These are phyloP conservation scores for Therioaphis trifolii DNA, from an alignment of 2,888 invertebrate species.

Conservation along the genomic window DNA sequence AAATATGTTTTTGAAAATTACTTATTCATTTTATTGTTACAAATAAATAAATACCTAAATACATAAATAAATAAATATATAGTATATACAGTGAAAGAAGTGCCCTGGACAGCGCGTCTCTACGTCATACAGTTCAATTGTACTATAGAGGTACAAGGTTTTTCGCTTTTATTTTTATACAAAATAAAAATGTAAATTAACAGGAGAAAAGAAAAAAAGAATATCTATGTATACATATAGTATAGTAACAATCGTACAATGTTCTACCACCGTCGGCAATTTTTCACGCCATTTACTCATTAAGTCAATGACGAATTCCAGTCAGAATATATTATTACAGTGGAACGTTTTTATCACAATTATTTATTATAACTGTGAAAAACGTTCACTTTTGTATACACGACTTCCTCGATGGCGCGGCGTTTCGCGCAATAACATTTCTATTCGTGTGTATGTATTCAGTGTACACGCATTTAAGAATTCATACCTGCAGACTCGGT, in stretches of 20 bases:
- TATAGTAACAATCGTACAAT: not conserved
- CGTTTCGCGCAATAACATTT: not conserved
- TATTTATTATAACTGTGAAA: constrained; percentile 35
- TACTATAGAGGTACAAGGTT: not conserved
- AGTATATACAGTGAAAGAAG: no score
- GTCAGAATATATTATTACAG: not conserved
- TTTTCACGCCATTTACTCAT: constrained; percentile 15
- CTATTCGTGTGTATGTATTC: no score
- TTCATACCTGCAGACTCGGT: no score
- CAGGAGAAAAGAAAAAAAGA: not conserved
- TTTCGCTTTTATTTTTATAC: not conserved
- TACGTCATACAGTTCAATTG: no score
- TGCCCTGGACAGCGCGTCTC: no score
- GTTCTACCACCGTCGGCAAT: not conserved
- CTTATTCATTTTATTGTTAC: no score
- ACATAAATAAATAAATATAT: no score
- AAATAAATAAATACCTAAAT: no score
- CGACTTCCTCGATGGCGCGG: not conserved
- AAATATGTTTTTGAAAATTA: no score
- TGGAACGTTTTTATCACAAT: constrained; percentile 15
- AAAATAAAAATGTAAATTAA: not conserved
- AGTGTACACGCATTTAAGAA: no score
- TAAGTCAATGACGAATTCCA: not conserved
- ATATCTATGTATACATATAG: not conserved
- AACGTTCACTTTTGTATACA: not conserved